These are phyloP conservation scores for Auanema sp. DNA, from an alignment of 2,888 invertebrate genomes.

Conservation along the genomic window DNA sequence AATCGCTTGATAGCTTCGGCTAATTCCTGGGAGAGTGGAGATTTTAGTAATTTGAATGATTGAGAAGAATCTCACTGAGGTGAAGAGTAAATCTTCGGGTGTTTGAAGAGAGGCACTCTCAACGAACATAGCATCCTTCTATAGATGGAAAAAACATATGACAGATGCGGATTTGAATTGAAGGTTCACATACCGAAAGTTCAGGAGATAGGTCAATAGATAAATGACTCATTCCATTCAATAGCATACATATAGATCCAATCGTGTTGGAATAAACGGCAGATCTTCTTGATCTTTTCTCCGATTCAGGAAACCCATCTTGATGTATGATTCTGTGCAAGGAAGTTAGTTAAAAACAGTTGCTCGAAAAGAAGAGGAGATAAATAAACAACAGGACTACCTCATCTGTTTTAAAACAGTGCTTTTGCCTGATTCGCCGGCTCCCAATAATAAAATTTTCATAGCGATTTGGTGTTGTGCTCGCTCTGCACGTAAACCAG, in stretches of 20 bases:
- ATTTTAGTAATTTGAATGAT: not conserved
- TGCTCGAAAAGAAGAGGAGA: too few species aligned
- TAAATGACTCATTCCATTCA: slow-evolving; percentile 37
- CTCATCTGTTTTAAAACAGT: slow-evolving; percentile 87
- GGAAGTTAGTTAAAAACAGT: not conserved
- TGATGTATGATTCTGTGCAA: slow-evolving; percentile 93
- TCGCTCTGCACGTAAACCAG: not conserved
- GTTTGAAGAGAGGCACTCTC: too few species aligned
- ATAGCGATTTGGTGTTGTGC: slow-evolving; percentile 34
- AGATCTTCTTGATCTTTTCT: slow-evolving; percentile 98
- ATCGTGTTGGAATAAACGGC: slow-evolving; percentile 99
- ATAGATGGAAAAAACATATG: slow-evolving; percentile 2
- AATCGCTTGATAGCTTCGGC: slow-evolving; percentile 8
- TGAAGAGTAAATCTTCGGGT: too few species aligned
- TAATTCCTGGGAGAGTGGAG: slow-evolving; percentile 5
- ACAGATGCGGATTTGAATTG: too few species aligned
- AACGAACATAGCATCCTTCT: slow-evolving; percentile 15
- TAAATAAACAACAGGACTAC: too few species aligned
- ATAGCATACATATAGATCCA: slow-evolving; percentile 79
- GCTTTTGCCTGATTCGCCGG: slow-evolving; percentile 98
- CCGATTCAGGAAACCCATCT: slow-evolving; percentile 98
- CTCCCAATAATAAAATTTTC: slow-evolving; percentile 66
- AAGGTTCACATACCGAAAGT: too few species aligned
- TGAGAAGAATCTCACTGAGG: not conserved
- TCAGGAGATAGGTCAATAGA: slow-evolving; percentile 27